Conservation (phyloP, 2,113 vertebrate species). For the Ochotona princeps region DNA sequence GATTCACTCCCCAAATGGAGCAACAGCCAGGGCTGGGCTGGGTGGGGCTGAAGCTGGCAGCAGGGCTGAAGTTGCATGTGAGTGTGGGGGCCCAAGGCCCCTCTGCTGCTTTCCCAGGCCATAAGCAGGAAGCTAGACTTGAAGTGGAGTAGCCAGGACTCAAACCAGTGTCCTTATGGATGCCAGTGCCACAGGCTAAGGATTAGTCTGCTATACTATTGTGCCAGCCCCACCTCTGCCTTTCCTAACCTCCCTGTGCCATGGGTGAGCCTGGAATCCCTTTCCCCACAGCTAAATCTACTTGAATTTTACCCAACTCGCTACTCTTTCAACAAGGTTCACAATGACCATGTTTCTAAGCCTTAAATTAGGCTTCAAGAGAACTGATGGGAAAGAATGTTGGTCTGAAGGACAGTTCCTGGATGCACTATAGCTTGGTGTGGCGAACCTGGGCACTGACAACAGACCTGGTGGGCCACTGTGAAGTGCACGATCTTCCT, state of each 20-base stretch:
- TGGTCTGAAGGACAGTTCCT: rapidly evolving
- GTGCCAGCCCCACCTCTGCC: too few relatives aligned
- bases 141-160: too few relatives aligned
- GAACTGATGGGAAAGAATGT: background rate
- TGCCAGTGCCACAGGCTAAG: too few relatives aligned
- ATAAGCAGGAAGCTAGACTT: too few relatives aligned
- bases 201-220: too few relatives aligned
- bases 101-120: too few relatives aligned
- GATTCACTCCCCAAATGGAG: too few relatives aligned
- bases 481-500: background rate
- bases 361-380: background rate
- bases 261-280: background rate
- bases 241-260: background rate
- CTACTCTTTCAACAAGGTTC: background rate
- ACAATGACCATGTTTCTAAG: background rate
- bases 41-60: too few relatives aligned
- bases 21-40: too few relatives aligned
- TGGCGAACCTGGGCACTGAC: background rate
- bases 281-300: background rate
- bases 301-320: background rate
- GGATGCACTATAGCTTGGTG: background rate
- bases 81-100: too few relatives aligned
- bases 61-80: too few relatives aligned
- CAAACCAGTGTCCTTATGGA: too few relatives aligned
- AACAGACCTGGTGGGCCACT: background rate